phyloP scores from a whole-genome alignment of 2,888 invertebrate genomes.

The Acanthosoma haemorrhoidale region DNA sequence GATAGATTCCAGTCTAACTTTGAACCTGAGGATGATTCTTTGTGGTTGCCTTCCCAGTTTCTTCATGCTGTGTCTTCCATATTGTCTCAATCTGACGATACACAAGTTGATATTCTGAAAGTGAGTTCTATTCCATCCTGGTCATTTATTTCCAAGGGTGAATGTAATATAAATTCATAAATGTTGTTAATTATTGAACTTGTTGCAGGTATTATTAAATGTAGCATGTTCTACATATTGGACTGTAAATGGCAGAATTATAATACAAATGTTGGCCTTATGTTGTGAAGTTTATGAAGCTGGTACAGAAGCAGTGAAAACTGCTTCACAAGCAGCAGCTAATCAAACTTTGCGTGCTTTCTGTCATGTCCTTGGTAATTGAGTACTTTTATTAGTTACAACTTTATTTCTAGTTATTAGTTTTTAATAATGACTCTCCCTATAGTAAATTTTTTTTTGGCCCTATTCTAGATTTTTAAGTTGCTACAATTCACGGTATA shows the following conservation, averaged over 20 bases:
- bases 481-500: too few relatives aligned
- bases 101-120: constrained; percentile 65
- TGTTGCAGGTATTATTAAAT: constrained; percentile 66
- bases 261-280: constrained; percentile 78
- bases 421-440: too few relatives aligned
- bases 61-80: constrained; percentile 77
- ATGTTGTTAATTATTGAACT: background rate
- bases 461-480: too few relatives aligned
- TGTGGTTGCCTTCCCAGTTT: constrained; percentile 89
- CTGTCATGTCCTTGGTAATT: constrained; percentile 68
- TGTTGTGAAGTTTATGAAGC: constrained; percentile 77
- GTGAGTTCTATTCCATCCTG: too few relatives aligned
- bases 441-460: too few relatives aligned
- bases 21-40: constrained; percentile 85
- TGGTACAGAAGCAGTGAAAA: constrained; percentile 73
- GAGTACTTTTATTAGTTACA: background rate
- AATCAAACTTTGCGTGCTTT: constrained; percentile 83
- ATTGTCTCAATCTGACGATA: constrained; percentile 75
- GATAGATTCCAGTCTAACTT: constrained; percentile 85
- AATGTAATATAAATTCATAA: too few relatives aligned
- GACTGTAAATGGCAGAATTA: constrained; percentile 81
- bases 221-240: constrained; percentile 83
- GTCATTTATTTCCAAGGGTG: too few relatives aligned
- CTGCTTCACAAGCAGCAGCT: constrained; percentile 83
- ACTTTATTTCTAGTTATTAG: background rate